These are phyloP conservation scores for Musca vetustissima DNA, from an alignment of 1,140 invertebrate genomes.

Conservation along the genomic window DNA sequence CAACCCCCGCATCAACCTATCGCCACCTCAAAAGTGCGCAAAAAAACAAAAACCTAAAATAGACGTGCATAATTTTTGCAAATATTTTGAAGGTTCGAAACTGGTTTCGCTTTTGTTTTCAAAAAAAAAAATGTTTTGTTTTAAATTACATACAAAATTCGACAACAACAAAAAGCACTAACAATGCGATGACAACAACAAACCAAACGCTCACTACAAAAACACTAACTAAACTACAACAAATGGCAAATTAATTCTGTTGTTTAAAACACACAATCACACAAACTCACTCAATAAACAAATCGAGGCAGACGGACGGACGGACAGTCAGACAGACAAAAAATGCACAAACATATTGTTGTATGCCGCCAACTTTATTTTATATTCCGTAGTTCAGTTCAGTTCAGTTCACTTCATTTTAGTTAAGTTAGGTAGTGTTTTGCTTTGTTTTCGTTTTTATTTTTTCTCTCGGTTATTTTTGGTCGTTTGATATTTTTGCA, in stretches of 20 bases:
- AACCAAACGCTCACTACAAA: neutral
- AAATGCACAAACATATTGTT: constrained; percentile 34
- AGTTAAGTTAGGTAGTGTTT: too few species aligned
- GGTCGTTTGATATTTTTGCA: constrained; percentile 33
- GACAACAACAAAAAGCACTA: neutral
- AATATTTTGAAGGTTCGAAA: constrained; percentile 18
- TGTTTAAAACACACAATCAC: constrained; percentile 2
- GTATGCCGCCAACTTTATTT: constrained; percentile 27
- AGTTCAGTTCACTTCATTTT: too few species aligned
- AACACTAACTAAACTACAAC: neutral
- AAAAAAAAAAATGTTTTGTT: neutral
- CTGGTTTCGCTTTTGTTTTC: constrained; percentile 12
- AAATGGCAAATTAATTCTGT: constrained; percentile 21
- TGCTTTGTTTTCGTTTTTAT: too few species aligned
- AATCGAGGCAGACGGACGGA: too few species aligned
- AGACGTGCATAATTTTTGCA: constrained; percentile 19
- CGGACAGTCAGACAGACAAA: constrained; percentile 2
- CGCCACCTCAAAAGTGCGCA: too few species aligned
- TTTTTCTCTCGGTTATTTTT: too few species aligned
- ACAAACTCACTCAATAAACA: constrained; percentile 25
- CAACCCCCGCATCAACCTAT: too few species aligned
- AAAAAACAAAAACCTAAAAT: neutral
- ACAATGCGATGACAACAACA: neutral
- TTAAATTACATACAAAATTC: constrained; percentile 14
- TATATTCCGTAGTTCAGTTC: constrained; percentile 35